Evolutionary conservation across 1,140 invertebrate species (phyloP).

Genomic region (Cydia pomonella): DNA sequence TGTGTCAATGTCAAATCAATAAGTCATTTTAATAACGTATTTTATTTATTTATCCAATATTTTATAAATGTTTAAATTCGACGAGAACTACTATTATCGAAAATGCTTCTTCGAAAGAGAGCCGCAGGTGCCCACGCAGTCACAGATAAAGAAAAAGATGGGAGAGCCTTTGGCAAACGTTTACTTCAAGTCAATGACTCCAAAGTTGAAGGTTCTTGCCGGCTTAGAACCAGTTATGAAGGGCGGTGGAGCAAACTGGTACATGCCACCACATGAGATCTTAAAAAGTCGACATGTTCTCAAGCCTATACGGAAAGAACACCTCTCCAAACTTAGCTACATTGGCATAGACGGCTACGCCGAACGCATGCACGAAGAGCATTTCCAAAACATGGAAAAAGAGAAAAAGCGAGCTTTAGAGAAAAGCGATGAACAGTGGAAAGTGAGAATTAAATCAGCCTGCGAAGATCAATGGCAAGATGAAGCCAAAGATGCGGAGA

Average conservation of each 20-base stretch:
- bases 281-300: constrained; percentile 56
- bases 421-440: constrained; percentile 61
- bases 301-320: constrained; percentile 57
- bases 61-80: constrained; percentile 53
- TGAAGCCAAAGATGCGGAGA: constrained; percentile 45
- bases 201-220: constrained; percentile 61
- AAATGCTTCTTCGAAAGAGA: constrained; percentile 61
- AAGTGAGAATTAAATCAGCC: constrained; percentile 42
- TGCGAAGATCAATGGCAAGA: constrained; percentile 51
- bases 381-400: constrained; percentile 50
- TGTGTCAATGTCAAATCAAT: constrained; percentile 10
- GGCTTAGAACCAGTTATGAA: constrained; percentile 65
- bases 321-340: constrained; percentile 54
- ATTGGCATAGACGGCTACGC: constrained; percentile 56
- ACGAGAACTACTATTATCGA: constrained; percentile 63
- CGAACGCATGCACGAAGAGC: constrained; percentile 47
- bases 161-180: constrained; percentile 56
- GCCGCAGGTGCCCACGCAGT: constrained; percentile 65
- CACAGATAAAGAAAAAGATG: constrained; percentile 65
- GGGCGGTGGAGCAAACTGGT: constrained; percentile 68
- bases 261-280: constrained; percentile 57
- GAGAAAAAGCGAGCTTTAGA: constrained; percentile 51
- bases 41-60: constrained; percentile 37
- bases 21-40: constrained; percentile 31
- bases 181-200: constrained; percentile 69